Evolutionary conservation across 2,888 invertebrate species (phyloP).

Genomic region (Pharmacophagus antenor): DNA sequence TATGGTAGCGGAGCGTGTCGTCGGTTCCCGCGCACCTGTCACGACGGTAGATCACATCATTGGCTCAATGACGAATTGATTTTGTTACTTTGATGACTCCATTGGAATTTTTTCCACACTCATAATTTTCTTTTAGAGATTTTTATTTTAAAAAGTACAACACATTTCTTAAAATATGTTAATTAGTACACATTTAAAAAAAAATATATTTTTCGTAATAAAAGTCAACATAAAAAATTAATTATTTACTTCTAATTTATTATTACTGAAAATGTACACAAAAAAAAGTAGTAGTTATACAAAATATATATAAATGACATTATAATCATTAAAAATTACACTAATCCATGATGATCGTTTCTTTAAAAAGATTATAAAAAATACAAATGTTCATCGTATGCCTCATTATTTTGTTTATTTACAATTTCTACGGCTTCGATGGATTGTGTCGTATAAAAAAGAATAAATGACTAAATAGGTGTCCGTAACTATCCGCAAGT

Average conservation of each 20-base stretch:
- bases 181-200: background rate
- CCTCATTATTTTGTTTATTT: slow-evolving; percentile 29
- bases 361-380: slow-evolving; percentile 12
- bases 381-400: slow-evolving; percentile 21
- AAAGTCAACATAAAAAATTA: background rate
- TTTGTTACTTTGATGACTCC: slow-evolving; percentile 65
- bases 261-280: background rate
- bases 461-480: slow-evolving; percentile 46
- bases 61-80: slow-evolving; percentile 71
- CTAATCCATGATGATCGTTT: background rate
- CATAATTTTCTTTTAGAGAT: background rate
- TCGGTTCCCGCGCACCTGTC: slow-evolving; percentile 59
- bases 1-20: slow-evolving; percentile 58
- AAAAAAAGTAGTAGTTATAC: too few relatives aligned
- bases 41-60: slow-evolving; percentile 71
- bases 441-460: slow-evolving; percentile 38
- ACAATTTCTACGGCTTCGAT: slow-evolving; percentile 24
- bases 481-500: slow-evolving; percentile 47
- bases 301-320: background rate
- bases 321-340: background rate
- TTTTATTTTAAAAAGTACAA: too few relatives aligned
- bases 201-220: too few relatives aligned
- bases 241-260: background rate
- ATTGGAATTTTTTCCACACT: slow-evolving; percentile 62
- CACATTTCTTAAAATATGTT: background rate